Evolutionary conservation across 2,888 invertebrate genomes (phyloP).

Genomic region (Molanna angustata): DNA sequence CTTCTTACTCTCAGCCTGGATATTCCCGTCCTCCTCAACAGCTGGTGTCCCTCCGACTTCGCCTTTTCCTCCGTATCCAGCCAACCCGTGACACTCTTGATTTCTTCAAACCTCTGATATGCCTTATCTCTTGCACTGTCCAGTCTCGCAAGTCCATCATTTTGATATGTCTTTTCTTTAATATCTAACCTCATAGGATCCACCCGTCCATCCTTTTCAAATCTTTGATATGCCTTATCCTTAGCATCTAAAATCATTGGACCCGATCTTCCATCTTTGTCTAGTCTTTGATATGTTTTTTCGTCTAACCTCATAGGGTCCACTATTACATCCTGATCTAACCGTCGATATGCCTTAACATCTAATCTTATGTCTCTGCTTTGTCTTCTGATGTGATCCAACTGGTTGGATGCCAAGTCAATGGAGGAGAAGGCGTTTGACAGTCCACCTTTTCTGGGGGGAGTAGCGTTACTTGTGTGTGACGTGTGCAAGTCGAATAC

Average conservation of each 20-base stretch:
- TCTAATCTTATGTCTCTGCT: not conserved
- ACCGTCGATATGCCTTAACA: no score
- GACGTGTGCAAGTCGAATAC: slow-evolving; percentile 25
- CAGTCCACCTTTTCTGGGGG: slow-evolving; percentile 43
- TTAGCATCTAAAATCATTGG: no score
- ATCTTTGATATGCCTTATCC: no score
- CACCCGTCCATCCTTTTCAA: not conserved
- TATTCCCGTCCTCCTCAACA: slow-evolving; percentile 20
- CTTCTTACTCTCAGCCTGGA: slow-evolving; percentile 44
- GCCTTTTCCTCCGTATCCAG: no score
- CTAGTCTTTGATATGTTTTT: no score
- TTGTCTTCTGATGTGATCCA: slow-evolving; percentile 37
- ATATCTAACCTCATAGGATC: slow-evolving; percentile 33
- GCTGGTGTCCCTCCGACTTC: slow-evolving; percentile 1
- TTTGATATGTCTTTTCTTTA: slow-evolving; percentile 36
- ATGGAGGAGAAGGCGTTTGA: slow-evolving; percentile 51
- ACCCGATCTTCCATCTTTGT: no score
- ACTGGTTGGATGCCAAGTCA: slow-evolving; percentile 50
- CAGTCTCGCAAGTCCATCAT: slow-evolving; percentile 37
- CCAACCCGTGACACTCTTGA: no score
- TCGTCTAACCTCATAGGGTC: no score
- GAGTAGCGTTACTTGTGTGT: not conserved
- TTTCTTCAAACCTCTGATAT: slow-evolving; percentile 4
- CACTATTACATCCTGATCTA: no score
- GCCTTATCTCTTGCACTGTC: not conserved